Evolutionary conservation across 2,888 invertebrate species (phyloP), one percentile per base, ranked within the genome.

Genomic region (Amblyteles armatorius): DNA sequence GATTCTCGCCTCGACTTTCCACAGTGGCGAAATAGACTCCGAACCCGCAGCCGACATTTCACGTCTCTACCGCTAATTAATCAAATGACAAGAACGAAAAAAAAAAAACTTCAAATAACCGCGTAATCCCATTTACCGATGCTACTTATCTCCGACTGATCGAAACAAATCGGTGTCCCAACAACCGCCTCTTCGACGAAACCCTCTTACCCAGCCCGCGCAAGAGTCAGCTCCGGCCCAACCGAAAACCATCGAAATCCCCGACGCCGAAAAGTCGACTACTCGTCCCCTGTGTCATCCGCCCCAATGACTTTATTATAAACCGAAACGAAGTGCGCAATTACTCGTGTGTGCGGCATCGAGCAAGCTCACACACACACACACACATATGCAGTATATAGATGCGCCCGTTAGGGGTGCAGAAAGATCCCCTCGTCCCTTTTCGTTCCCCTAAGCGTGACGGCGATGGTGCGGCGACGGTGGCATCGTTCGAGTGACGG

Each of bases 231-330:
- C 16, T 22, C 26, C 5, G 5, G 11, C 71, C 33, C 50, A 36
- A 36, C 26, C 22, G 16, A 52, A 50, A 52, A 40, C 22, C n/a
- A 63, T 19, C 26, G 26, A 40, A 48, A 82, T 67, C 19, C 79
- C 72, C 74, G 81, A 40, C 19, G 67, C 44, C 67, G 74, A 67
- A 69, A 78, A 86, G 57, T 86, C 80, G 60, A 78, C 68, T 81
- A 71, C 76, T 76, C 67, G 71, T 78, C 68, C 71, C 65, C 82
- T 52, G 52, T 81, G 88, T 88, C 86, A 83, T 84, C 83, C 73
- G 85, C 79, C 44, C 77, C 88, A 88, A 91, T 91, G 90, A 92
- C 91, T 92, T 90, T 90, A 91, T 92, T 90, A 91, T 90, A 92
- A 88, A 91, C 88, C 86, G 88, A 88, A 91, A 81, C 90, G 82